phyloP scores from a whole-genome alignment of 2,797 vertebrate species.

The Sarcoramphus papa region DNA sequence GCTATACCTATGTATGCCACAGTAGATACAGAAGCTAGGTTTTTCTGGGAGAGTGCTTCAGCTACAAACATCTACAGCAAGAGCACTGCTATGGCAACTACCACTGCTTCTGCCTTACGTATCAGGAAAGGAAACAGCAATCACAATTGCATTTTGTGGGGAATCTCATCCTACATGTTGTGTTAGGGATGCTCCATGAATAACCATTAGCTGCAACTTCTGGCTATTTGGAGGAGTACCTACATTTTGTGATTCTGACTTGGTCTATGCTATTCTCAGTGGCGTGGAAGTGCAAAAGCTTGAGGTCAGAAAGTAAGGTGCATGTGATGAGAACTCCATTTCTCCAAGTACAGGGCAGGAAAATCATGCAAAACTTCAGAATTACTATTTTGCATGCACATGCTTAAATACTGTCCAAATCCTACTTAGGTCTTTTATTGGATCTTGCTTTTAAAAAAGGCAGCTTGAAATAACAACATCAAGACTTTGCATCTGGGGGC shows the following conservation, averaged over 20 bases:
- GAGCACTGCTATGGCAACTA: fast-evolving
- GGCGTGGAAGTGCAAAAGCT: neutral
- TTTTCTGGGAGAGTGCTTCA: neutral
- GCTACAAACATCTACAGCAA: neutral
- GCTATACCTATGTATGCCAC: neutral
- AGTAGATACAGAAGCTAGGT: neutral
- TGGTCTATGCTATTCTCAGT: neutral
- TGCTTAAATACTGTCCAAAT: neutral
- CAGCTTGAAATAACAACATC: neutral
- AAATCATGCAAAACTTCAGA: neutral
- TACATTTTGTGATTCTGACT: neutral
- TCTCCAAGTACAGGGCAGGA: neutral
- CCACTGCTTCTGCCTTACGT: neutral
- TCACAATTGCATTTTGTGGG: neutral
- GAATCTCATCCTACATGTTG: neutral
- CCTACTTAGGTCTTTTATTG: neutral
- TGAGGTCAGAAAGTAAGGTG: neutral
- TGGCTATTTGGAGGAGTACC: neutral
- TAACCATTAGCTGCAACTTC: neutral
- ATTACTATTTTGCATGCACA: neutral
- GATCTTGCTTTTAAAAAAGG: neutral
- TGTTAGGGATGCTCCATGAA: neutral
- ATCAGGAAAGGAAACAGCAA: neutral
- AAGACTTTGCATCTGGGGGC: neutral
- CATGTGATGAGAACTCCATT: neutral